A percentile compares a stretch with the other conserved stretches of the same genome.
Evolutionary conservation across 2,888 invertebrate species (phyloP).

Genomic region (Eupithecia exiguata): DNA sequence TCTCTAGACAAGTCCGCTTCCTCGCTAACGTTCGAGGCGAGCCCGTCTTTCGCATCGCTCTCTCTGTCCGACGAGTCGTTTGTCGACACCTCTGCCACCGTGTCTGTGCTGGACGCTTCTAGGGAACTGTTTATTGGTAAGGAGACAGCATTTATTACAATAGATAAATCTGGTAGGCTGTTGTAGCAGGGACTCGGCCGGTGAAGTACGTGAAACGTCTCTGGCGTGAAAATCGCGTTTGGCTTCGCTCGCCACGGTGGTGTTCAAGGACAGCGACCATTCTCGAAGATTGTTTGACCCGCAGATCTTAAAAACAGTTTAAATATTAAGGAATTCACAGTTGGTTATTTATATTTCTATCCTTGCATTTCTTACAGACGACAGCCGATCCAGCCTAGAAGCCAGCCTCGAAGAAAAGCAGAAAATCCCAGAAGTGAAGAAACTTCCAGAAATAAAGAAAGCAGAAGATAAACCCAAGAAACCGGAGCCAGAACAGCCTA

Average conservation of each 20-base stretch:
- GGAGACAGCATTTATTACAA: slow-evolving; percentile 18
- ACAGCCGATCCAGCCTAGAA: slow-evolving; percentile 71
- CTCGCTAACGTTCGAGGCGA: slow-evolving; percentile 56
- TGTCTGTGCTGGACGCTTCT: slow-evolving; percentile 66
- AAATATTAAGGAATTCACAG: no score
- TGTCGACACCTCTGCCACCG: slow-evolving; percentile 65
- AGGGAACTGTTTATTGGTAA: slow-evolving; percentile 65
- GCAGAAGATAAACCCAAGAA: slow-evolving; percentile 63
- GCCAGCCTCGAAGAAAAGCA: slow-evolving; percentile 50
- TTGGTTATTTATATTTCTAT: not conserved
- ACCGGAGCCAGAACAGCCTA: slow-evolving; percentile 52
- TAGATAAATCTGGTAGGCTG: no score
- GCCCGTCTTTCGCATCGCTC: slow-evolving; percentile 71
- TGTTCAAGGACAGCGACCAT: no score
- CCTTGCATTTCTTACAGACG: slow-evolving; percentile 56
- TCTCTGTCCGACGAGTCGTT: slow-evolving; percentile 77
- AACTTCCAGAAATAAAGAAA: slow-evolving; percentile 22
- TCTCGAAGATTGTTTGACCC: no score
- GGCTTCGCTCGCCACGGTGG: no score
- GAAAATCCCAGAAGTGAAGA: slow-evolving; percentile 24
- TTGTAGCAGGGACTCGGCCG: no score
- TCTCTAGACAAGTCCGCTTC: slow-evolving; percentile 58
- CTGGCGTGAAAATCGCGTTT: no score
- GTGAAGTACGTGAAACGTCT: no score
- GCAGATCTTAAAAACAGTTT: no score